phyloP scores from a whole-genome alignment of 2,888 invertebrate species.

The Dynastes tityus region DNA sequence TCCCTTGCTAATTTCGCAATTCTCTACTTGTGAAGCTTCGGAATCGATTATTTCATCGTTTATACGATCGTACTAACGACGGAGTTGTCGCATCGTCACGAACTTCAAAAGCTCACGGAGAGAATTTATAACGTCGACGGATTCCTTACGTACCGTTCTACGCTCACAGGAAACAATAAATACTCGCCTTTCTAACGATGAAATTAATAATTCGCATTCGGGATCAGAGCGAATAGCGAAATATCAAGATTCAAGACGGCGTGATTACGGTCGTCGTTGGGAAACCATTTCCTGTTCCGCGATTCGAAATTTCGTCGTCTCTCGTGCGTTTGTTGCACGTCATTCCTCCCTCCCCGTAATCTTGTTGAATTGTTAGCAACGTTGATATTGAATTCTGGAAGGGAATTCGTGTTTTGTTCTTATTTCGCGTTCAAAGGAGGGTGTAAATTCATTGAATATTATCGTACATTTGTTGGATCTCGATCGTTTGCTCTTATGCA shows the following conservation, averaged over 20 bases:
- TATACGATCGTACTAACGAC: not conserved
- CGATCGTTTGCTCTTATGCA: too few species aligned
- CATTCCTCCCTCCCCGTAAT: not conserved
- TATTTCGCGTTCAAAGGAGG: not conserved
- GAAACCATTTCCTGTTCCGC: conserved; percentile 8
- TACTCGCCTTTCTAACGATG: conserved; percentile 35
- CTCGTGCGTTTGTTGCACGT: not conserved
- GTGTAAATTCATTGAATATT: too few species aligned
- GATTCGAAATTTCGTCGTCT: conserved; percentile 5
- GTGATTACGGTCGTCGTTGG: conserved; percentile 12
- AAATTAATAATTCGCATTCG: conserved; percentile 36
- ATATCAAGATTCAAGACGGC: conserved; percentile 22
- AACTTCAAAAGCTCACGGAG: conserved; percentile 25
- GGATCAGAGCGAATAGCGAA: conserved; percentile 8
- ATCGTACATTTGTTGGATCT: too few species aligned
- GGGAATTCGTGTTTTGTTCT: not conserved
- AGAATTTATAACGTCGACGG: conserved; percentile 4
- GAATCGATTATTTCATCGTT: conserved; percentile 15
- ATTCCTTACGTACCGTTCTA: conserved; percentile 22
- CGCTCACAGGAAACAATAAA: conserved; percentile 36
- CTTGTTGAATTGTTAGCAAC: conserved; percentile 1
- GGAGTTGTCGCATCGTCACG: not conserved
- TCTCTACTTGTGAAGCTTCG: not conserved
- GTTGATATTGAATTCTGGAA: conserved; percentile 1
- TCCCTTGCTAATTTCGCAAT: conserved; percentile 6